Percentiles rank a stretch among this genome's conserved stretches.
Evolutionary conservation across 2,888 invertebrate species (phyloP).

Genomic region (Drosophila prolongata): DNA sequence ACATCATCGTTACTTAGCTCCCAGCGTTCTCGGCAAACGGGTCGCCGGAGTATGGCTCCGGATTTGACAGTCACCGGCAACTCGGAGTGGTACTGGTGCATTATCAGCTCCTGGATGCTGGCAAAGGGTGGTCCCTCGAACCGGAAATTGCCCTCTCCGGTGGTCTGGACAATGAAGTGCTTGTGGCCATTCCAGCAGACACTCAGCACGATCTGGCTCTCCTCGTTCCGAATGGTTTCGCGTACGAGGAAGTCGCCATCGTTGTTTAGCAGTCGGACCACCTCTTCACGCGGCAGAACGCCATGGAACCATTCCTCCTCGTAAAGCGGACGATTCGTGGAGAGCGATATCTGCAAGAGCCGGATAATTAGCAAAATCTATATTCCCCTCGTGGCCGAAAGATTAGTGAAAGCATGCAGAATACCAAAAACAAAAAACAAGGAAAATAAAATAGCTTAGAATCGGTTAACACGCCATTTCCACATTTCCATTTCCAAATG

Average conservation of each 20-base stretch:
- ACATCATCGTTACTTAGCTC: slow-evolving; percentile 98
- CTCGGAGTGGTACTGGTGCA: slow-evolving; percentile 94
- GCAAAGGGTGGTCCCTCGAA: slow-evolving; percentile 98
- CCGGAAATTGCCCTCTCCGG: slow-evolving; percentile 95
- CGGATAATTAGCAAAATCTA: slow-evolving; percentile 22
- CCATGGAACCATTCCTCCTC: slow-evolving; percentile 99
- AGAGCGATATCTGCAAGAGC: slow-evolving; percentile 82
- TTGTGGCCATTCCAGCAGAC: slow-evolving; percentile 98
- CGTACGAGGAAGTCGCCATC: slow-evolving; percentile 98
- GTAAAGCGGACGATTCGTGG: slow-evolving; percentile 89
- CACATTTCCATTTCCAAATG: slow-evolving; percentile 43
- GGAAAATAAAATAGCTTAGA: slow-evolving; percentile 33
- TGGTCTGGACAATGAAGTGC: slow-evolving; percentile 98
- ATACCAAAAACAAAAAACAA: slow-evolving; percentile 22
- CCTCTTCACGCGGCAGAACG: slow-evolving; percentile 97
- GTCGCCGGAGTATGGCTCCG: slow-evolving; percentile 93
- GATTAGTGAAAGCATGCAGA: slow-evolving; percentile 64
- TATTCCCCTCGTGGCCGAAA: slow-evolving; percentile 1
- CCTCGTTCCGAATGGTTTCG: slow-evolving; percentile 96
- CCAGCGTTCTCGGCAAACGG: slow-evolving; percentile 96
- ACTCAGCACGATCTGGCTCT: slow-evolving; percentile 96
- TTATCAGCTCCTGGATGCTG: slow-evolving; percentile 95
- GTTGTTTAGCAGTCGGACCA: slow-evolving; percentile 93
- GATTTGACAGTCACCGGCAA: slow-evolving; percentile 96
- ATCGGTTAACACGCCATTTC: slow-evolving; percentile 54